phyloP scores from a whole-genome alignment of 2,797 vertebrate genomes.

The Emydoidea blandingii region DNA sequence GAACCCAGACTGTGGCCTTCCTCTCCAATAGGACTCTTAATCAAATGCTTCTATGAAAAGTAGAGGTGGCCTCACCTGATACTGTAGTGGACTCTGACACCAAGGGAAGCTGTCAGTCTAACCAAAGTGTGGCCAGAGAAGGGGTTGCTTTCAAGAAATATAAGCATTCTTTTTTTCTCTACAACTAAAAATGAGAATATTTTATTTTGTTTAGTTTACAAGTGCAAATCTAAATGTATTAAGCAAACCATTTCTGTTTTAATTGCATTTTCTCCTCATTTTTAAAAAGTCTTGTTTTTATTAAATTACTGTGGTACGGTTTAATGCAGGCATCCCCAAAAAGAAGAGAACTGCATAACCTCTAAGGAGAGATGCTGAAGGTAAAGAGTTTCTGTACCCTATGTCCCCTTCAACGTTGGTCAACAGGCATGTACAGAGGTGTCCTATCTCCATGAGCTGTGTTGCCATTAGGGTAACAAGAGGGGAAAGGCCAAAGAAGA shows the following conservation, averaged over 20 bases:
- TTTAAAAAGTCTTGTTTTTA: background rate
- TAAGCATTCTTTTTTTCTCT: background rate
- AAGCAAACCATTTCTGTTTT: background rate
- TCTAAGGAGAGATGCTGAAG: background rate
- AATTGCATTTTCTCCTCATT: background rate
- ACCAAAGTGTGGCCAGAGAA: background rate
- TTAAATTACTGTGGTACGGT: background rate
- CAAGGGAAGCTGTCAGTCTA: background rate
- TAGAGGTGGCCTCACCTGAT: background rate
- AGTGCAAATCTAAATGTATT: fast-evolving
- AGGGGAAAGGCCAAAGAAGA: background rate
- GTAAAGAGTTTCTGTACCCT: background rate
- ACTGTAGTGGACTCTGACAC: background rate
- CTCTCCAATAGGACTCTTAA: too few species aligned
- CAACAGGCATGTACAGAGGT: slow-evolving; percentile 12
- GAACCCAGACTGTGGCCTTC: background rate
- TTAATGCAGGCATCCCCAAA: background rate
- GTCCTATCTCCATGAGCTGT: background rate
- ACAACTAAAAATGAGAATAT: background rate
- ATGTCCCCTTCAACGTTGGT: background rate
- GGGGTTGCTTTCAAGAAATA: background rate
- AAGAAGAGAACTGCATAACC: background rate
- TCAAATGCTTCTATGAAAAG: background rate
- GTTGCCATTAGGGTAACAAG: background rate
- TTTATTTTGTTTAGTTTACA: background rate